Evolutionary conservation across 1,140 invertebrate genomes (phyloP), one percentile per base, ranked within the genome.

Genomic region (Pachypeltis micranthus): DNA sequence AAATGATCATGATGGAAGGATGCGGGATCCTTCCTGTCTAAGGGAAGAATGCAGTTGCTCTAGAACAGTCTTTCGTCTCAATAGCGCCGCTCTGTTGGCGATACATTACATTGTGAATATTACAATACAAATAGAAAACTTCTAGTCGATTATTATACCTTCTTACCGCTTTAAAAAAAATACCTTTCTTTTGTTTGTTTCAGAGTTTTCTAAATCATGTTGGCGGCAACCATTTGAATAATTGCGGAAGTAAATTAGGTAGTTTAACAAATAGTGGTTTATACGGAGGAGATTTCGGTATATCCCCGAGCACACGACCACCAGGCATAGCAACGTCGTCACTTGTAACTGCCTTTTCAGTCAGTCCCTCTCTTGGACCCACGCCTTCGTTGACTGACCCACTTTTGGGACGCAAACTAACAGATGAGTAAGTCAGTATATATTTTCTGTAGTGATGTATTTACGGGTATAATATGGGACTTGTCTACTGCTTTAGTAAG

Each of bases 181-280:
- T n/a, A 39, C 31, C 31, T 57, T 39, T 66, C 63, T 72, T 68
- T 72, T 72, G 51, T 74, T 71, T 73, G 67, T 64, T 58, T 62
- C 71, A 74, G 60, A 72, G 77, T 59, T 71, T 79, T 66, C 71
- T 77, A 64, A 75, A 75, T 68, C 76, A 76, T 71, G 72, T 74
- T 61, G 72, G 69, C 63, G 73, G 69, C 63, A 62, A 56, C 54
- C 62, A 63, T 34, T 19, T 64, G 29, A 28, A 28, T 59, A 54
- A 31, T 25, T 44, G 56, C 44, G 54, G 27, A 31, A 47, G 56
- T 4, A 64, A 64, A 39, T 28, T 64, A 16, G 63, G 61, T 51
- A 65, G 64, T 44, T 55, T 65, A 59, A 65, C 64, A 7, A 65
- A 65, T 62, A 55, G 61, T 19, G 44, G 54, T 26, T 26, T 64